These are phyloP conservation scores for Irena cyanogastra DNA, from an alignment of 2,113 vertebrate genomes.

Conservation along the genomic window DNA sequence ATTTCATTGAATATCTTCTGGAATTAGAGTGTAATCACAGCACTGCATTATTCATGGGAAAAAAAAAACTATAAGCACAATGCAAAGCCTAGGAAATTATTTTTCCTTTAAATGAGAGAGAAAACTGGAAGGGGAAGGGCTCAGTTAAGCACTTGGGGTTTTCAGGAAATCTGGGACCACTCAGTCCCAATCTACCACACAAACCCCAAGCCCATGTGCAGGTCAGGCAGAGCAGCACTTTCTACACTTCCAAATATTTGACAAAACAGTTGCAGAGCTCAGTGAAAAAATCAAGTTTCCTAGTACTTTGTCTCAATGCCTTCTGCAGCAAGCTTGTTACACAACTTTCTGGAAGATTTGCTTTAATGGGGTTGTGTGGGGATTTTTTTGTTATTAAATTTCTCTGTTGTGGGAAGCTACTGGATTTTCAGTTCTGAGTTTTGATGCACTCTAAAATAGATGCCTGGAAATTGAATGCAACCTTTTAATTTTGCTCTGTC, in stretches of 20 bases:
- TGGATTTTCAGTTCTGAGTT: background rate
- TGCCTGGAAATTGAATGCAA: background rate
- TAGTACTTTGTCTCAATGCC: background rate
- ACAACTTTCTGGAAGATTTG: background rate
- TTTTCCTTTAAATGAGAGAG: background rate
- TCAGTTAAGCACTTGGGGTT: background rate
- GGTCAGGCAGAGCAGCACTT: background rate
- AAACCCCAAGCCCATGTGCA: background rate
- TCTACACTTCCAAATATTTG: background rate
- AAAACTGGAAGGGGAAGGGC: background rate
- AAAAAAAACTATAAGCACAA: background rate
- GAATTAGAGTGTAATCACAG: background rate
- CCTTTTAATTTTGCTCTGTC: conserved; percentile 14
- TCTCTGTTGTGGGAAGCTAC: background rate
- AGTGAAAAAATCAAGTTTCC: background rate
- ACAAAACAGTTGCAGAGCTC: background rate
- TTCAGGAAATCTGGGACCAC: background rate
- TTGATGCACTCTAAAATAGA: background rate
- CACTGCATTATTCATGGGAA: background rate
- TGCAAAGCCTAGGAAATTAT: background rate
- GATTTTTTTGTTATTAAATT: background rate
- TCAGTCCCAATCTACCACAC: background rate
- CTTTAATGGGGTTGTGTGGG: background rate
- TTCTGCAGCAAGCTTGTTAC: background rate
- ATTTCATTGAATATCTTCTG: background rate